Evolutionary conservation across 2,113 vertebrate genomes (phyloP), one percentile per base, ranked within the genome.

Genomic region (Tympanuchus pallidicinctus): DNA sequence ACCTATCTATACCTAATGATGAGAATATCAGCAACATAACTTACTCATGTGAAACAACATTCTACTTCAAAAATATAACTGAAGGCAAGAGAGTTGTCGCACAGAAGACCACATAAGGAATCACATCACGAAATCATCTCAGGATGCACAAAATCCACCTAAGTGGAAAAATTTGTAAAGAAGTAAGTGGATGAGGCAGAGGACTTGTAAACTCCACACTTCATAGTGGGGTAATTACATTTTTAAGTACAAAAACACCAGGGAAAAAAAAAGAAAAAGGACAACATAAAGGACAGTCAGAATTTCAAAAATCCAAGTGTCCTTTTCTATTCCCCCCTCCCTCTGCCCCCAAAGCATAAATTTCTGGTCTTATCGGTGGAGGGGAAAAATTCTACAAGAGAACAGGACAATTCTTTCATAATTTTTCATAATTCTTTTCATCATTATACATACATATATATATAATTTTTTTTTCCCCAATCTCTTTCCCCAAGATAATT

Each of bases 11-110:
- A 24, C 48, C 48, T 50, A 50, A 50, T 50, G 21, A 50, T 50
- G 21, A 50, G 48, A 50, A 24, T 24, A 24, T 12, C 21, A 50
- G 94, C 93, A 96, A 94, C 88, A 86, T 70, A 95, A 92, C 93
- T 83, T 54, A 24, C 61, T 60, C 82, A 64, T 38, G 36, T 13
- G 38, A 74, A 13, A 57, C 84, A 65, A 64, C 36, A 43, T 47
- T 66, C 84, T 60, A 25, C 60, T 88, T 70, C 88, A 20, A 42
- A 74, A 42, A n/a, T 6, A 8, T 45, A 28, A 7, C 21, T 60
- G 24, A 12, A 70, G 76, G 6, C 28, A 64, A 70, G 65, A 17
- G 11, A 25, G 32, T 70, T 50, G 76, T 74, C 11, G 2, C 13
- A 38, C 75, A 48, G 79, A 61, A 45, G 82, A 61, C 81, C 82